Evolutionary conservation across 2,797 vertebrate genomes (phyloP), one percentile per base, ranked within the genome.

Genomic region (Fringilla coelebs): DNA sequence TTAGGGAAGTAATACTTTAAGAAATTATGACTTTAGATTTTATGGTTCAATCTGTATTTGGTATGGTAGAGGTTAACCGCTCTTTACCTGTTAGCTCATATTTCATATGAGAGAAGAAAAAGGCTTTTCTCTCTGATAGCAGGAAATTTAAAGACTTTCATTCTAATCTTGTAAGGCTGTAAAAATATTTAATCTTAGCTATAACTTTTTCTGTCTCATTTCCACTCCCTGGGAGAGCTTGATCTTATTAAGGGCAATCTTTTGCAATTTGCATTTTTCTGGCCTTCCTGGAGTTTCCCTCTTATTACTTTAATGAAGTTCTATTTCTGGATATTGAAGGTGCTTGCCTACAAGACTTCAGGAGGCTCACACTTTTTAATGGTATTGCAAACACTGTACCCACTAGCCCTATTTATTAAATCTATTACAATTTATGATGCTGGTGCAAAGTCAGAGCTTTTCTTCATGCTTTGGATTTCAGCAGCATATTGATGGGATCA

Each of bases 121-220:
- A 60, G 7, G 31, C 24, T 80, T 90, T 84, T 76, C 9, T 54
- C 31, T 86, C 52, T 73, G 77, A 84, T 55, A 77, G 65, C 36
- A 83, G 68, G 46, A 89, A 90, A 93, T 95, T 80, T 93, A 88
- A 92, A 90, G 73, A 76, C 70, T 74, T 89, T 84, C 36, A 73
- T 93, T 94, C 48, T 88, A 84, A 92, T 83, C 73, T 88, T 94
- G 19, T 74, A 85, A 93, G 22, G 85, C 54, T 86, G 41, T 88
- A 88, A 92, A 93, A 91, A 93, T 91, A 88, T 71, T 94, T 94
- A 93, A 97, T 94, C 76, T 91, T 88, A 75, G 51, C 65, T 79
- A 71, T 79, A 90, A 84, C 26, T 83, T 96, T 58, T 84, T 88
- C 76, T 81, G 54, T 91, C 72, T 97, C 80, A 83, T 81, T 93